Evolutionary conservation across 2,113 vertebrate species (phyloP), one percentile per base, ranked within the genome.

Genomic region (Nibea coibor): DNA sequence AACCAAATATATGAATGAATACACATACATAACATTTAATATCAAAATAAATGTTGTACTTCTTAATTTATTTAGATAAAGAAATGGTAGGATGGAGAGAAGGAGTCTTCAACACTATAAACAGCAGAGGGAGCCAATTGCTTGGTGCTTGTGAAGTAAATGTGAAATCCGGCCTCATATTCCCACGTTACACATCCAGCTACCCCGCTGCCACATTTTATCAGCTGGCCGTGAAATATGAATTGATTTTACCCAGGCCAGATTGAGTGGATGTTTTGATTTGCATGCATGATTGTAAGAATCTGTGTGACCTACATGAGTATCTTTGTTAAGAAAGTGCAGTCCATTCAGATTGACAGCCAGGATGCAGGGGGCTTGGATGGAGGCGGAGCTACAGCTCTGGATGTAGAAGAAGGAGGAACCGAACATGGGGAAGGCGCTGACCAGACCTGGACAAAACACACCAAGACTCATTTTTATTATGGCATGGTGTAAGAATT

Each of bases 341-440:
- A 99, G 96, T 62, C 98, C 98, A 0, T 99, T 98, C 83, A 98
- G 96, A 90, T 98, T 99, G 78, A 99, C 93, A 0, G 97, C 97
- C 83, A 99, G 94, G 90, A 99, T 95, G 85, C 97, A 99, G 1
- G 98, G 98, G 0, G 97, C 96, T 0, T 95, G 74, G 9, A 99
- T 94, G 12, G 95, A 75, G 0, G 88, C 80, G 28, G 95, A 96
- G 90, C 97, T 98, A 73, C 96, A 97, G 92, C 97, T 99, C 91
- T 97, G 97, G 88, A 99, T 95, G 94, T 97, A 97, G 95, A 99
- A 99, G 95, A 99, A 99, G 58, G 97, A 96, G 0, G 97, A 99
- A 58, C 98, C 98, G 0, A 99, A 99, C 97, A 97, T 96, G 61
- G 97, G 96, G 72, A 95, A 96, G 78, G 97, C 96, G 0, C 97